These are phyloP conservation scores for Apeltes quadracus DNA, from an alignment of 2,113 vertebrate species.

Conservation along the genomic window DNA sequence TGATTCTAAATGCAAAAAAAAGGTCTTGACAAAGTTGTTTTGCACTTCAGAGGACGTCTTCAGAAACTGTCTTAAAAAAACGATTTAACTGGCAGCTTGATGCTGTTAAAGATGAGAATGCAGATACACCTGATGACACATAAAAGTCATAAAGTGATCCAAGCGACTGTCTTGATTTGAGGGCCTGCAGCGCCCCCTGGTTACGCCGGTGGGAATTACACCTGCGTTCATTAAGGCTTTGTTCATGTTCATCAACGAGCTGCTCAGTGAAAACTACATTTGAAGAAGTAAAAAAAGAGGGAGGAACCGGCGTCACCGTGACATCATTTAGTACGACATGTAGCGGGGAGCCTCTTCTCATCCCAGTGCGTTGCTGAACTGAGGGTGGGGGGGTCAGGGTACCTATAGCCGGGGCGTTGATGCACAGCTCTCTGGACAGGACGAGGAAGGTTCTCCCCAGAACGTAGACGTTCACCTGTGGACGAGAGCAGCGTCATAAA, in stretches of 20 bases:
- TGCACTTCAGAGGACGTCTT: slow-evolving; percentile 74
- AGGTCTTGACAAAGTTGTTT: slow-evolving; percentile 71
- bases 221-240: not conserved
- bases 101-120: slow-evolving; percentile 74
- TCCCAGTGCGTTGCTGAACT: no score
- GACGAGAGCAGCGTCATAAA: not conserved
- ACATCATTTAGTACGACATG: no score
- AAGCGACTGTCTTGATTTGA: slow-evolving; percentile 31
- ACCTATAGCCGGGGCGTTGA: slow-evolving; percentile 98
- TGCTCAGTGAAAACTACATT: not conserved
- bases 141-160: slow-evolving; percentile 69
- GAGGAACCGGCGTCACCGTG: not conserved
- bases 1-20: slow-evolving; percentile 75
- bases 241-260: not conserved
- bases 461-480: slow-evolving; percentile 94
- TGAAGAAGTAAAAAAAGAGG: not conserved
- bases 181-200: slow-evolving; percentile 67
- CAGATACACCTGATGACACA: slow-evolving; percentile 75
- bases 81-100: slow-evolving; percentile 77
- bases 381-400: slow-evolving; percentile 39
- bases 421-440: slow-evolving; percentile 94
- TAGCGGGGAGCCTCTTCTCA: not conserved
- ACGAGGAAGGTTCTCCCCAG: slow-evolving; percentile 94
- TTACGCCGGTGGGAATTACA: slow-evolving; percentile 44
- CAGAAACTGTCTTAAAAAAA: slow-evolving; percentile 65